A percentile compares a stretch with the other conserved stretches of the same genome.
Conservation (phyloP, 1,140 invertebrate species). For the Lepidostoma basale region DNA sequence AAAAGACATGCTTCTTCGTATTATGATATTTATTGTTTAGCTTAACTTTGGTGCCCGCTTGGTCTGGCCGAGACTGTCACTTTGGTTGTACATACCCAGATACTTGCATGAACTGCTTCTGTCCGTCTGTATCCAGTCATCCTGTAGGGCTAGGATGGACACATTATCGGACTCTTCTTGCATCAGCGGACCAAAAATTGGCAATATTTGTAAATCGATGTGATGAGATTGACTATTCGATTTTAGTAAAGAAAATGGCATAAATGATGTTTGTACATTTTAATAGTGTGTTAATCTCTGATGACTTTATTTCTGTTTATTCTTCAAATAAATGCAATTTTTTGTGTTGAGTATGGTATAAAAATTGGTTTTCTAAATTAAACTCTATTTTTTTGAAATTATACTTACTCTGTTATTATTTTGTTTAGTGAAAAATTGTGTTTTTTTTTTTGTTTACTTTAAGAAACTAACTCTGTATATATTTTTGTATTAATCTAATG, state of each 20-base stretch:
- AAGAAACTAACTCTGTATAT: conserved; percentile 12
- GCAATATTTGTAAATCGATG: no score
- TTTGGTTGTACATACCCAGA: conserved; percentile 20
- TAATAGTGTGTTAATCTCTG: no score
- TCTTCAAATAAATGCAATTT: no score
- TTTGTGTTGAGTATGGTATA: no score
- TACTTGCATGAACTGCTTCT: conserved; percentile 30
- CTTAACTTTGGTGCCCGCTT: conserved; percentile 11
- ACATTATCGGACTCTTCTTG: no score
- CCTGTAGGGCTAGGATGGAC: neutral
- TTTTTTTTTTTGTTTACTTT: neutral
- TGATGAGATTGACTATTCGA: no score
- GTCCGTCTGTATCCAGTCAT: neutral
- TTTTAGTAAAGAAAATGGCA: no score
- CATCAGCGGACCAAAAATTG: no score
- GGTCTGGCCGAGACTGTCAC: conserved; percentile 17
- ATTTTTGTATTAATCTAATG: conserved; percentile 9
- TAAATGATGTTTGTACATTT: no score
- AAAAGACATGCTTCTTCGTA: neutral
- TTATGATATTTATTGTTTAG: neutral
- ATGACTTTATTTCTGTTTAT: no score
- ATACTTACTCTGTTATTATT: neutral
- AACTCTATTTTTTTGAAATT: no score
- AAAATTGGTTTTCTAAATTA: no score
- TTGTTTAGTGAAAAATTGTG: neutral